These are phyloP conservation scores for Phalacrocorax aristotelis DNA, from an alignment of 2,113 vertebrate genomes.

Conservation along the genomic window DNA sequence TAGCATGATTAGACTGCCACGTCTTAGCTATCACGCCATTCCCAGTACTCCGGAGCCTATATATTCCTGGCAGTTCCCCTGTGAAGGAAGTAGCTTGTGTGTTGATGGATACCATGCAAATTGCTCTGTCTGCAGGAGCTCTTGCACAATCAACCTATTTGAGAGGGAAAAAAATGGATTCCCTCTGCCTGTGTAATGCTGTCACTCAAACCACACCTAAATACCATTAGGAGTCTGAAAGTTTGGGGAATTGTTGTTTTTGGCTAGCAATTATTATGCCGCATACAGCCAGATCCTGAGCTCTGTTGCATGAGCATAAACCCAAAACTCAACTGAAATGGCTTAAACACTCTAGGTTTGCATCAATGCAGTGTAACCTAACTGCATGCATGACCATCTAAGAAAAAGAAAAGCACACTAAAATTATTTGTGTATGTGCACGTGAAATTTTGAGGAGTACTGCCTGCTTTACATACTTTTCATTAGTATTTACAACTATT, in stretches of 20 bases:
- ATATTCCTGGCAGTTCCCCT: not conserved
- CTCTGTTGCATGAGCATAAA: not conserved
- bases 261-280: not conserved
- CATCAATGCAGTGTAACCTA: not conserved
- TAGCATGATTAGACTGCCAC: not conserved
- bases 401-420: not conserved
- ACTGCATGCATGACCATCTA: not conserved
- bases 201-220: constrained; percentile 41
- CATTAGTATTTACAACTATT: constrained; percentile 43
- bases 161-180: constrained; percentile 3
- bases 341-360: not conserved
- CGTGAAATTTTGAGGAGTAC: not conserved
- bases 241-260: constrained; percentile 31
- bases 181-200: constrained; percentile 15
- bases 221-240: constrained; percentile 43
- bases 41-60: not conserved
- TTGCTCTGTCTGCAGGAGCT: constrained; percentile 49
- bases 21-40: not conserved
- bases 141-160: constrained; percentile 32
- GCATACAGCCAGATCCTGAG: not conserved
- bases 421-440: constrained; percentile 23
- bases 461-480: constrained; percentile 32
- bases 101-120: constrained; percentile 47
- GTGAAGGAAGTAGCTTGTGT: constrained; percentile 44
- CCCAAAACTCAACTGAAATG: not conserved